Base-by-base conservation (phyloP, 2,113 vertebrate species). In the Hyaena hyaena region DNA sequence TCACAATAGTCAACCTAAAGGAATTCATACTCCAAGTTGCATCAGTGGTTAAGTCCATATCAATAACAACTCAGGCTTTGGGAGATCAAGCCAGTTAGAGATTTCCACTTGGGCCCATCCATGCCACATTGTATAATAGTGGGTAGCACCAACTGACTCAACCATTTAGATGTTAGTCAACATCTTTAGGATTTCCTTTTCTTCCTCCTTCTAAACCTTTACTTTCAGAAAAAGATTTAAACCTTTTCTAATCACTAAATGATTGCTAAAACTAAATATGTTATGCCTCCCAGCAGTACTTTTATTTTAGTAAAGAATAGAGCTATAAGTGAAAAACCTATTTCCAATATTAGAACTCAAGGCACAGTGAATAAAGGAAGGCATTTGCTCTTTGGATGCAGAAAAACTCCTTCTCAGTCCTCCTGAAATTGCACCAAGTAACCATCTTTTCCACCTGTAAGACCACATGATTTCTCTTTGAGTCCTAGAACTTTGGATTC, bases 241-340 rank as follows among this genome's bases (percentile, higher is more conserved):
- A 96, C 85, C 15, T 39, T 39, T 77, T 43, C 19, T 24, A 28
- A 68, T 89, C 39, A 80, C 35, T 80, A 90, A 92, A 76, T 81
- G 31, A 87, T 58, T 87, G 24, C 45, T 63, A 50, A 96, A 95
- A 90, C 14, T 16, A 88, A 89, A 61, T 61, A 7, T 50, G 10
- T 74, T 92, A 43, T 2, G 12, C 31, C 5, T 74, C 23, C 65
- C 26, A 65, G 43, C 58, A 55, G n/a, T 53, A 73, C 58, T 89
- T 88, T 93, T 87, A 81, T 90, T 95, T 96, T 69, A 93, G 12
- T 61, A 79, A 91, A 96, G n/a, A 48, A 65, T 61, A 61, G 19
- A 80, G 1, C 11, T 80, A 4, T 90, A 48, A 73, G 26, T 63
- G 74, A n/a, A 76, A 93, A 85, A 50, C 4, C 2, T 66, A 58